Evolutionary conservation across 1,140 invertebrate species (phyloP).

Genomic region (Magallana angulata): DNA sequence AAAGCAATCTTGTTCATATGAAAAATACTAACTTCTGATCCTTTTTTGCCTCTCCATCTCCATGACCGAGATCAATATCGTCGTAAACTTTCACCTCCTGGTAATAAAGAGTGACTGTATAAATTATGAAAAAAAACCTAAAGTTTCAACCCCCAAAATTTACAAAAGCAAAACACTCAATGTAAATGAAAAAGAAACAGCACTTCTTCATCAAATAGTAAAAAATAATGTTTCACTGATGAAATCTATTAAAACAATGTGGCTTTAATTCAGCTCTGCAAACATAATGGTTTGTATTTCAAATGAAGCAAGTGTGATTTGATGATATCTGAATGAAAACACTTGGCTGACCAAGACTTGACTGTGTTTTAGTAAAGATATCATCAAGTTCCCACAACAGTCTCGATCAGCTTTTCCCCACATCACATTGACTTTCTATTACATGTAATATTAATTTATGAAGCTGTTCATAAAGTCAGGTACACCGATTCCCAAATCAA

Average conservation of each 20-base stretch:
- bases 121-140: neutral
- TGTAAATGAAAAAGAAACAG: neutral
- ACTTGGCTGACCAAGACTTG: constrained; percentile 30
- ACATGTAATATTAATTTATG: too few species aligned
- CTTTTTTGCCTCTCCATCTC: neutral
- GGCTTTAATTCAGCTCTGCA: neutral
- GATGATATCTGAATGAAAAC: constrained; percentile 34
- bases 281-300: neutral
- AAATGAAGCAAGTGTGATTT: constrained; percentile 16
- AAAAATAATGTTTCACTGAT: neutral
- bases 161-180: too few species aligned
- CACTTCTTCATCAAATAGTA: neutral
- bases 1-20: neutral
- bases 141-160: neutral
- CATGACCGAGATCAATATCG: constrained; percentile 22
- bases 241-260: neutral
- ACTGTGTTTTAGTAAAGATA: neutral
- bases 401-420: neutral
- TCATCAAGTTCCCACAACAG: constrained; percentile 16
- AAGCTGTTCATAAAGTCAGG: neutral
- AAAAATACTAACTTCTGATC: constrained; percentile 23
- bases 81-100: constrained; percentile 44
- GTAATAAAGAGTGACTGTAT: constrained; percentile 8
- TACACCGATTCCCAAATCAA: neutral
- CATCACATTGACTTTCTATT: neutral